A percentile compares a stretch with the other conserved stretches of the same genome.
phyloP scores from a whole-genome alignment of 2,797 vertebrate species.

The Neostethus bicornis region DNA sequence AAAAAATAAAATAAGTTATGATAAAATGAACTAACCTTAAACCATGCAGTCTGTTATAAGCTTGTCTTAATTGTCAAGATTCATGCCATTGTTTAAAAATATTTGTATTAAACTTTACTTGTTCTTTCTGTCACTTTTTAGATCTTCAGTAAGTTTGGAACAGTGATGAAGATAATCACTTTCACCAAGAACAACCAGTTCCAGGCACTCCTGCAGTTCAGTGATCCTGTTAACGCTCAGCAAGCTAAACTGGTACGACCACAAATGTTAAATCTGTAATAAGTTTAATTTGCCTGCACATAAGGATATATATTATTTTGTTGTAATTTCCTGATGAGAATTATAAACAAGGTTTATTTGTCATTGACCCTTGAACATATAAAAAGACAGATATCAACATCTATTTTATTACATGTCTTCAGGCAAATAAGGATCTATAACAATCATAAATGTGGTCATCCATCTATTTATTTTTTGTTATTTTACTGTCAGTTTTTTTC shows the following conservation, averaged over 20 bases:
- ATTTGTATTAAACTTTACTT: background rate
- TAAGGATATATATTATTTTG: too few species aligned
- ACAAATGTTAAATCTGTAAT: background rate
- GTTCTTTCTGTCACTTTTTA: slow-evolving; percentile 51
- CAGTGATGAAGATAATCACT: slow-evolving; percentile 98
- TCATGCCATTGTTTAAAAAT: background rate
- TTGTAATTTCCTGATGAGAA: too few species aligned
- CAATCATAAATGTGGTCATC: too few species aligned
- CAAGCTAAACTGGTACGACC: slow-evolving; percentile 94
- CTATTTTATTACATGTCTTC: too few species aligned
- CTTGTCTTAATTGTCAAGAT: background rate
- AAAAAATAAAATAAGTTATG: too few species aligned
- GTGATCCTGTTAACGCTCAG: slow-evolving; percentile 95
- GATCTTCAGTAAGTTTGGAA: slow-evolving; percentile 99
- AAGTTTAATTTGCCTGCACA: too few species aligned
- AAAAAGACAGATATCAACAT: too few species aligned
- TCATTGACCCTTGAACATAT: too few species aligned
- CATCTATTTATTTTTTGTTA: background rate
- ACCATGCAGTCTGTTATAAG: background rate
- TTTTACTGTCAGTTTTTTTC: background rate
- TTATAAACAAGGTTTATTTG: too few species aligned
- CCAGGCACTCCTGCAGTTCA: slow-evolving; percentile 97
- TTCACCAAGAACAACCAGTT: slow-evolving; percentile 99
- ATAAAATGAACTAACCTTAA: background rate
- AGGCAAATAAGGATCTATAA: too few species aligned